Evolutionary conservation across 2,113 vertebrate species (phyloP), one percentile per base, ranked within the genome.

Genomic region (Elaphurus davidianus): DNA sequence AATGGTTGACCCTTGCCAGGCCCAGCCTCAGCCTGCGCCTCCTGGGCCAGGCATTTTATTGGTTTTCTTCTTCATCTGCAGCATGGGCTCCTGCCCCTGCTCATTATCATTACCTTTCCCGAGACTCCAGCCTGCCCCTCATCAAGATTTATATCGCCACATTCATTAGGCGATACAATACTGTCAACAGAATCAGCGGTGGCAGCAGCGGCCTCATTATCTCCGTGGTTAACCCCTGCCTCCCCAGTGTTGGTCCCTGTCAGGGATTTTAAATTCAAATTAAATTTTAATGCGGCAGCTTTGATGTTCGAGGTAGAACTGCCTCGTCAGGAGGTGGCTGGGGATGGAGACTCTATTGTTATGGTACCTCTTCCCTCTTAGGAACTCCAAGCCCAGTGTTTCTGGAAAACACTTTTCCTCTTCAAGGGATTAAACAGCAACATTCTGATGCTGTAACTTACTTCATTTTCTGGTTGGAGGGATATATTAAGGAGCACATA

Each of bases 221-320:
- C 96, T 97, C 96, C 4, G 1, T 23, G 90, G 97, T 98, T 98
- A 98, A 98, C 98, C 98, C 98, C 97, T 98, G 96, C 96, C 50
- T 98, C 92, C 87, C 98, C 92, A 54, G 90, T 54, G 50, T 78
- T 92, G 96, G 97, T 60, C 96, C 91, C 96, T 96, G 97, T 94
- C 97, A 96, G 97, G 79, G 98, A 97, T 98, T 98, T 98, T 93
- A 92, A 98, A 98, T 98, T 98, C 95, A 98, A 98, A 98, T 98
- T 98, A 98, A 98, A 97, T 96, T 98, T 98, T 98, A 97, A 98
- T 95, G 93, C 13, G 0, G 94, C 47, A 15, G 97, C 98, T 98
- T 97, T 98, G 98, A 98, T 98, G 98, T 97, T 97, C 0, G 74
- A 97, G 91, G 91, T 97, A 86, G 96, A 98, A 88, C 84, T 93